Base-by-base conservation (phyloP, 2,113 vertebrate genomes). In the Brachirus orientalis region DNA sequence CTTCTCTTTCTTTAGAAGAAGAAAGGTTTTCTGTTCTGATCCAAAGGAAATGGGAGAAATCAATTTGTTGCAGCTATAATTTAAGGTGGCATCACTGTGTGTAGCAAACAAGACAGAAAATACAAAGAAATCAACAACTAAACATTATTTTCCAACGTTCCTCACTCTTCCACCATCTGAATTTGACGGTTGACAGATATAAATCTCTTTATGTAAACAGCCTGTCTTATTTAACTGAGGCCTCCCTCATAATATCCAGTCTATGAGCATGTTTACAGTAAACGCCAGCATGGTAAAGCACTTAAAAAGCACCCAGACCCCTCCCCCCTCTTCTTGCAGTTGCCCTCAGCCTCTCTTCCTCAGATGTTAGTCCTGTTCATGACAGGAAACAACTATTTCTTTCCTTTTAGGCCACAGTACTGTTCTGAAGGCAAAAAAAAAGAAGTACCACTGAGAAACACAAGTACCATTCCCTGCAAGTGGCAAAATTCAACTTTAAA, bases 261-360 rank as follows among this genome's bases (percentile, higher is more conserved):
- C 81, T 75, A 59, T 71, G 59, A 46, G 43, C 40, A 63, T 86
- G 84, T 90, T 91, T 89, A 86, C 77, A 84, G 78, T 83, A 83
- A 89, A 87, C 44, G 74, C 43, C 47, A 17, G 75, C 62, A 66
- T 75, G 56, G 70, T 82, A 67, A 85, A 86, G 81, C 70, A 77
- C 77, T 82, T 87, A 72, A 77, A 80, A 69, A 44, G 60, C 35
- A 58, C n/a, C 35, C 48, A 11, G 12, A 50, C 54, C 17, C 52
- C 35, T 19, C 50, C 38, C 16, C 18, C 43, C 16, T 17, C 17
- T 37, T 45, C 69, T 53, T 22, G 14, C 14, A 17, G 1, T 59
- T 59, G 14, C 14, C 17, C 54, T 33, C 5, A 36, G 45, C 18
- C 44, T 58, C 20, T 53, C 63, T 40, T 40, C 65, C 67, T 72